These are phyloP conservation scores for Aphelenchoides fujianensis DNA, from an alignment of 1,140 invertebrate species.

Conservation along the genomic window DNA sequence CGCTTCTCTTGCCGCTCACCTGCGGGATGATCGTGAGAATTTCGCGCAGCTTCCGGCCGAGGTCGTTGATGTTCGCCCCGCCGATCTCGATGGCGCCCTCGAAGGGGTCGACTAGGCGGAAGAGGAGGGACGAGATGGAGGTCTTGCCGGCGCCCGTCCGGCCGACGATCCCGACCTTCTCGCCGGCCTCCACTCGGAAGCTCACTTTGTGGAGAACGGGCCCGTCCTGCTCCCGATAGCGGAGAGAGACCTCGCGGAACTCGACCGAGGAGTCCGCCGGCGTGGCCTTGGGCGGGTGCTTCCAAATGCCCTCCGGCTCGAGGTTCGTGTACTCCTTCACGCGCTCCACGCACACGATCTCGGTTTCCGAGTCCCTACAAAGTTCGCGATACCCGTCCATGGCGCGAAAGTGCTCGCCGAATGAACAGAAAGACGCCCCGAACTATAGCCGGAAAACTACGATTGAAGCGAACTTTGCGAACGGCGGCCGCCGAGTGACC, in stretches of 20 bases:
- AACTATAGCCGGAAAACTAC: too few relatives aligned
- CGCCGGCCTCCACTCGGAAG: slow-evolving; percentile 72
- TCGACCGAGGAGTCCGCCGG: slow-evolving; percentile 27
- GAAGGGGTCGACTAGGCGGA: slow-evolving; percentile 78
- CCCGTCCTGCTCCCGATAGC: slow-evolving; percentile 67
- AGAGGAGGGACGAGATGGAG: slow-evolving; percentile 76
- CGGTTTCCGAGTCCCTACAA: too few relatives aligned
- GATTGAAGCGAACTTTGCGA: too few relatives aligned
- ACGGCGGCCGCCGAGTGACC: too few relatives aligned
- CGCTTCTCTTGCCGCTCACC: slow-evolving; percentile 26
- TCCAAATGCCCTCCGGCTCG: slow-evolving; percentile 28
- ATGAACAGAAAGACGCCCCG: too few relatives aligned
- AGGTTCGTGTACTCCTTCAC: slow-evolving; percentile 81
- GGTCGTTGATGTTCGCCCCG: slow-evolving; percentile 73
- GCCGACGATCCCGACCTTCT: slow-evolving; percentile 69
- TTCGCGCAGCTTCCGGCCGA: slow-evolving; percentile 63
- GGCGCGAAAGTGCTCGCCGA: too few relatives aligned
- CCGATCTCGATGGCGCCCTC: slow-evolving; percentile 77
- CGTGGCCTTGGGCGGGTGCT: neutral
- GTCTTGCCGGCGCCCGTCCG: slow-evolving; percentile 72
- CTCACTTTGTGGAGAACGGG: slow-evolving; percentile 74
- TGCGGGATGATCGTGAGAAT: slow-evolving; percentile 83
- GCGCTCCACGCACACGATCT: slow-evolving; percentile 93
- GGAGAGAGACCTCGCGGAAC: slow-evolving; percentile 52
- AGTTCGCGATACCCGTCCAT: too few relatives aligned